These are phyloP conservation scores for Saguinus imperator DNA, from an alignment of 2,113 vertebrate species.

Conservation along the genomic window DNA sequence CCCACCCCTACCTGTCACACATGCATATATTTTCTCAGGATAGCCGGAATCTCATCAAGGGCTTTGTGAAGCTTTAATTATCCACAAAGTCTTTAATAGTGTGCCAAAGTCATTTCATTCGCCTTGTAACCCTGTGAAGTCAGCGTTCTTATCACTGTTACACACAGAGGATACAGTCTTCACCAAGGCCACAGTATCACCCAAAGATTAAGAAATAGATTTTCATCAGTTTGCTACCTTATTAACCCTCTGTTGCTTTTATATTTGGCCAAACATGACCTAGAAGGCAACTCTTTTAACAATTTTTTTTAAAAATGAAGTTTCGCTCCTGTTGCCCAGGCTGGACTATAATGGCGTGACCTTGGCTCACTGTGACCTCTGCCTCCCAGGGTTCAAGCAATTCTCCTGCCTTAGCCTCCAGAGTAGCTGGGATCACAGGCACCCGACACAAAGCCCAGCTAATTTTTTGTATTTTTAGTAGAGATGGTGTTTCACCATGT, in stretches of 20 bases:
- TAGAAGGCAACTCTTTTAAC: neutral
- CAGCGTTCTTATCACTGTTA: neutral
- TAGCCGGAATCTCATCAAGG: neutral
- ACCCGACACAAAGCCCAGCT: fast-evolving
- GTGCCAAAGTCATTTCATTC: neutral
- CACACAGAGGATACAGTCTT: neutral
- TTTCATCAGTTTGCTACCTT: neutral
- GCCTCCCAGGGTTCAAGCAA: too few species aligned
- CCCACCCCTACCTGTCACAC: neutral
- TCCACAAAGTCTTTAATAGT: neutral
- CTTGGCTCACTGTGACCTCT: too few species aligned
- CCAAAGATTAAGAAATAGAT: neutral
- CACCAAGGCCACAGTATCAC: neutral
- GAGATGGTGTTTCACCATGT: too few species aligned
- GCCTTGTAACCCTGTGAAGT: neutral
- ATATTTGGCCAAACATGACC: neutral
- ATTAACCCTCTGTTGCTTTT: neutral
- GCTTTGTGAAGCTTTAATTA: neutral
- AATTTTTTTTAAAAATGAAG: neutral
- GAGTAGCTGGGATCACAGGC: too few species aligned
- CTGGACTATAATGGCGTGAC: too few species aligned
- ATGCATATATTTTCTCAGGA: neutral
- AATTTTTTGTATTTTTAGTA: too few species aligned
- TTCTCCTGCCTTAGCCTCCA: too few species aligned
- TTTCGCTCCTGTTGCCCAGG: too few species aligned